Evolutionary conservation across 1,140 invertebrate species (phyloP), one percentile per base, ranked within the genome.

Genomic region (Bradysia coprophila): DNA sequence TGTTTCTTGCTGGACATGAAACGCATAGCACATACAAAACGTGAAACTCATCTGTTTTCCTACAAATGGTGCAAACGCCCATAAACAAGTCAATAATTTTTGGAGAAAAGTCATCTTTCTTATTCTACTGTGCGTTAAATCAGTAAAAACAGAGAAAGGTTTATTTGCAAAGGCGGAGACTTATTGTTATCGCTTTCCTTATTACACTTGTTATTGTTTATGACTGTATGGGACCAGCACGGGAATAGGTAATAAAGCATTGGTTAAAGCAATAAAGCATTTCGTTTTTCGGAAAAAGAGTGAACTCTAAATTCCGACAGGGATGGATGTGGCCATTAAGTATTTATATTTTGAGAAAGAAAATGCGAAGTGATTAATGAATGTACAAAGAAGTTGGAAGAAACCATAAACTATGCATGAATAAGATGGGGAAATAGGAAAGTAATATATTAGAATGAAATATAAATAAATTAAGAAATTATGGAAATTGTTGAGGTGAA

Each of bases 261-360:
- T 52, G 45, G 46, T 46, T 44, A 51, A 48, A 49, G 56, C 53
- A 55, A 59, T 59, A 59, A 59, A 58, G 43, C 52, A 59, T 55
- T 41, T 38, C 48, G 52, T 50, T n/a, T n/a, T n/a, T n/a, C n/a
- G 46, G 39, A 40, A 57, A 40, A 31, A 46, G 50, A 46, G 8
- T 48, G 18, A 32, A 40, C 18, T 20, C 18, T 20, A 16, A 21
- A 37, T 45, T 43, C 47, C 6, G 0, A 9, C 2, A 21, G 33
- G 21, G 42, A 23, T 31, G 39, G 22, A 38, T 43, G 39, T 21
- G 18, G 38, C 38, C 38, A 40, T 40, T 20, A 40, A 40, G 5
- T 22, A 40, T 40, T 40, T 40, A 40, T 15, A 40, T 40, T 11
- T 9, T 11, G 19, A 40, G 21, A 40, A 15, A 19, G 38, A 40